Conservation (phyloP, 53 echinoderm and acorn worm genomes). For the Holothuria scabra region DNA sequence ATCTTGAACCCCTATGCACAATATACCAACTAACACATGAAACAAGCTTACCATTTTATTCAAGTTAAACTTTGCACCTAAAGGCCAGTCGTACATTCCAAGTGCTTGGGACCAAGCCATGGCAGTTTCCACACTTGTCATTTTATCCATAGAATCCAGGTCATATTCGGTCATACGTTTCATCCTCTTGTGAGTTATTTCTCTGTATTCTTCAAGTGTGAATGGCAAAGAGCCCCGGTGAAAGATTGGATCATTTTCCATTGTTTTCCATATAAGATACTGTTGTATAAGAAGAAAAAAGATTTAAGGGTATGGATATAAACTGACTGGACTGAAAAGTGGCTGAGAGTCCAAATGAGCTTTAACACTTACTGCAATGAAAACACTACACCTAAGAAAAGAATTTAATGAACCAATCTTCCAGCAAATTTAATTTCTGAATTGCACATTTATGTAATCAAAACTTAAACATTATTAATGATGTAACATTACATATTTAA, state of each 20-base stretch:
- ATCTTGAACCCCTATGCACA: no score
- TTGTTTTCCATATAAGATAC: constrained; percentile 72
- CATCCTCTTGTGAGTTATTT: constrained; percentile 45
- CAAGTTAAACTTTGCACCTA: constrained; percentile 69
- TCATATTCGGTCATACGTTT: constrained; percentile 68
- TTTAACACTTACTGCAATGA: no score
- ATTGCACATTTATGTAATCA: no score
- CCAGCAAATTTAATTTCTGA: no score
- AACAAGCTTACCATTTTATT: constrained; percentile 56
- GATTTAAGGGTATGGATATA: no score
- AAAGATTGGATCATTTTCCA: constrained; percentile 80
- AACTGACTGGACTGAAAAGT: no score
- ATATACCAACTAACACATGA: no score
- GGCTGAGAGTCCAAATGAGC: no score
- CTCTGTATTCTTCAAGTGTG: constrained; percentile 67
- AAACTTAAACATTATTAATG: no score
- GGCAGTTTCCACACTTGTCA: constrained; percentile 48
- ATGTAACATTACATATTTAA: no score
- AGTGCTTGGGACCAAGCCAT: constrained; percentile 69
- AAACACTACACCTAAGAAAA: no score
- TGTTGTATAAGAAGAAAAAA: constrained; percentile 27
- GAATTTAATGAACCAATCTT: no score
- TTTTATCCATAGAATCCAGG: constrained; percentile 41
- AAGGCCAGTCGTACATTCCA: constrained; percentile 74
- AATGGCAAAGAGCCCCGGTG: constrained; percentile 46